phyloP scores from a whole-genome alignment of 2,797 vertebrate genomes.

The Xerus rutilus region DNA sequence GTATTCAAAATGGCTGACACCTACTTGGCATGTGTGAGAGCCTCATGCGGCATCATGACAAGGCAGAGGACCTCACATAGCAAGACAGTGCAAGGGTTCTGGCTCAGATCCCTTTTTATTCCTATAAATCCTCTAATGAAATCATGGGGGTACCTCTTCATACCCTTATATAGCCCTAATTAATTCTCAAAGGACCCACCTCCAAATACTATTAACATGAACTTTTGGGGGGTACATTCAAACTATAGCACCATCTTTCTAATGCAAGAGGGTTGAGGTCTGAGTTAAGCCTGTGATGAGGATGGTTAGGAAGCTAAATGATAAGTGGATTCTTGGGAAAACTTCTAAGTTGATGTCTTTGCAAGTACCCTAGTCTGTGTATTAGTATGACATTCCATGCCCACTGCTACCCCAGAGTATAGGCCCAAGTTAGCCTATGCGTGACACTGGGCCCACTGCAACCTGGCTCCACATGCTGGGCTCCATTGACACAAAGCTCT shows the following conservation, averaged over 20 bases:
- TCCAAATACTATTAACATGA: background rate
- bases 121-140: background rate
- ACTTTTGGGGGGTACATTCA: background rate
- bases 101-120: background rate
- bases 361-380: background rate
- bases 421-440: background rate
- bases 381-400: background rate
- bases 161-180: background rate
- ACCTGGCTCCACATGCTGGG: background rate
- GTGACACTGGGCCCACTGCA: background rate
- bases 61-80: background rate
- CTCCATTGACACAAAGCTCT: constrained; percentile 40
- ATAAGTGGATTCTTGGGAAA: background rate
- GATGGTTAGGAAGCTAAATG: constrained; percentile 17
- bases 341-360: constrained; percentile 33
- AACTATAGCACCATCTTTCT: background rate
- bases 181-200: background rate
- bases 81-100: background rate
- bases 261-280: background rate
- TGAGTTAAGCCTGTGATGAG: background rate
- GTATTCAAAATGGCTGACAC: background rate
- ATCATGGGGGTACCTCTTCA: background rate
- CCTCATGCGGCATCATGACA: background rate
- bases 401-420: background rate
- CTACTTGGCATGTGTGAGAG: background rate